A percentile compares a stretch with the other conserved stretches of the same genome.
Conservation (phyloP, 2,113 vertebrate species). For the Zosterops pallidus region DNA sequence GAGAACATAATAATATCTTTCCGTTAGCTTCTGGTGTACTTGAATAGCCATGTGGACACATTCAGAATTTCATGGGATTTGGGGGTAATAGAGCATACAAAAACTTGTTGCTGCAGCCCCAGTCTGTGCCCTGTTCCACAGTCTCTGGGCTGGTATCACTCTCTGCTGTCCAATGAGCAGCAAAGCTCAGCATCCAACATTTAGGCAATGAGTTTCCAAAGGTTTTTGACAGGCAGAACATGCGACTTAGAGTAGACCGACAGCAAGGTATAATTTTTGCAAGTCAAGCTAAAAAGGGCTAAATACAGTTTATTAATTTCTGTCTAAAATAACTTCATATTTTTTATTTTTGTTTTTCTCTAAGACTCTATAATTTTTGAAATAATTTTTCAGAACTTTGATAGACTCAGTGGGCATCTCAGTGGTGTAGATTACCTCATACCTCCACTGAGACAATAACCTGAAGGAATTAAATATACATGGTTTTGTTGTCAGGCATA, state of each 20-base stretch:
- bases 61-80: neutral
- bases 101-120: neutral
- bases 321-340: neutral
- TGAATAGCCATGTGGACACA: neutral
- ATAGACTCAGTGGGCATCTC: neutral
- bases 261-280: neutral
- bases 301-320: neutral
- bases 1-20: neutral
- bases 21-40: neutral
- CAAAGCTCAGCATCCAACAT: neutral
- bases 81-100: neutral
- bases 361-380: neutral
- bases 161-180: neutral
- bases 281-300: neutral
- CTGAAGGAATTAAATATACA: neutral
- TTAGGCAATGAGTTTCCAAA: neutral
- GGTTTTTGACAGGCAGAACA: neutral
- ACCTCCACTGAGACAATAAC: neutral
- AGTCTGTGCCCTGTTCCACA: rapidly evolving
- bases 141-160: neutral
- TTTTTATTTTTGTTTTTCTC: neutral
- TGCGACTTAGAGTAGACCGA: neutral
- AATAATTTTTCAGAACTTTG: neutral
- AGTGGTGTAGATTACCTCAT: neutral
- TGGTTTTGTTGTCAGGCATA: neutral